Base-by-base conservation (phyloP, 2,113 vertebrate species). In the Triplophysa tibetana region DNA sequence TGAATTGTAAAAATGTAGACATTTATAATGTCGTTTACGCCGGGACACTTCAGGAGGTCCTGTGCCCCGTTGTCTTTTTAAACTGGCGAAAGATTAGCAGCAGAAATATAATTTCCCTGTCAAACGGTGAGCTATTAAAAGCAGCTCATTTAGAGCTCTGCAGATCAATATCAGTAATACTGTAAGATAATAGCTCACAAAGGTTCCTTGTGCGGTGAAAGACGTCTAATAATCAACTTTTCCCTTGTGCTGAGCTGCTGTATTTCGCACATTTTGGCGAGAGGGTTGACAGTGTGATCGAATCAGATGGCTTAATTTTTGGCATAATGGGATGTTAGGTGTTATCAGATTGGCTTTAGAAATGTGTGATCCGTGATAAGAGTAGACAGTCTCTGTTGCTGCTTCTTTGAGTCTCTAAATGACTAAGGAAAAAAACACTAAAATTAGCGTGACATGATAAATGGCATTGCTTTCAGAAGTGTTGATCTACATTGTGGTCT, bases 101-200 rank as follows among this genome's bases (percentile, higher is more conserved):
- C 72, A 14, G 72, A 62, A 60, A 43, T 73, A 60, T 73, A 73
- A 73, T 75, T 75, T 75, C 38, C 58, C 72, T 45, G 56, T 75
- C 72, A 75, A 61, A 45, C 43, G 38, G 38, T 24, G 13, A 61
- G 56, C 54, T 45, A 61, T 43, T 62, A 75, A 75, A 75, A 75
- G 58, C 33, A 62, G 70, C 52, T 73, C 13, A 73, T 60, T 73
- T 60, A 24, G 52, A 43, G 56, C 58, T 62, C 61, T 45, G 23
- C 45, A 75, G 73, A 75, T 75, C 73, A 64, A 64, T 75, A 75
- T 45, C 73, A 26, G 43, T 75, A 50, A 75, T 64, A 50, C 73
- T 50, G 43, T 52, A 64, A 64, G 73, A 75, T 45, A 75, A 75
- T 50, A 52, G 50, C 50, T 6, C 7, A 43, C 48, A 60, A 52